A percentile compares a stretch with the other conserved stretches of the same genome.
phyloP scores from a whole-genome alignment of 2,888 invertebrate species.

The Parthenolecanium corni region DNA sequence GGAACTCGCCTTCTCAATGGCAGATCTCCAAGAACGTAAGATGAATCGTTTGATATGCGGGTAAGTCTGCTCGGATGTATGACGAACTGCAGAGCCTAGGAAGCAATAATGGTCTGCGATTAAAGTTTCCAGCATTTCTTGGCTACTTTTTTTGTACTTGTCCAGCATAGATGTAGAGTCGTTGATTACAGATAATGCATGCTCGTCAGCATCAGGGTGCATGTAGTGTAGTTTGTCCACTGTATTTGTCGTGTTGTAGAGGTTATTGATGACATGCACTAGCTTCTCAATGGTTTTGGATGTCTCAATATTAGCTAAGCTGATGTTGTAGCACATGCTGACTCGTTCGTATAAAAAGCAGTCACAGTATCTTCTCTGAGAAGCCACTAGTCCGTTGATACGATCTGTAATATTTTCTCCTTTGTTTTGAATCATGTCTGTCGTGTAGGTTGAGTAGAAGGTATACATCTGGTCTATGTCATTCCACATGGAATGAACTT shows the following conservation, averaged over 20 bases:
- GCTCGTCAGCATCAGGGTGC: not conserved
- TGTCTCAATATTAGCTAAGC: conserved; percentile 4
- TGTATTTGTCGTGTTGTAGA: not conserved
- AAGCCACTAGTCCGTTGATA: not conserved
- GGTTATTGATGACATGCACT: not conserved
- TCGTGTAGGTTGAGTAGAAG: conserved; percentile 1
- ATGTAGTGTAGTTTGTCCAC: not conserved
- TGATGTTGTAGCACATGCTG: conserved; percentile 14
- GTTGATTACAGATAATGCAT: not conserved
- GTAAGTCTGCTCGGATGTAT: not conserved
- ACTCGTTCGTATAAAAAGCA: conserved; percentile 1
- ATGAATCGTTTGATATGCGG: not conserved
- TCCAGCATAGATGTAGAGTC: conserved; percentile 7
- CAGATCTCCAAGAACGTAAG: not conserved
- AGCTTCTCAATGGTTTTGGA: not conserved
- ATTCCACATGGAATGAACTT: not conserved
- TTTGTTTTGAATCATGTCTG: conserved; percentile 2
- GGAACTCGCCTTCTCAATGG: not conserved
- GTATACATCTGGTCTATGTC: conserved; percentile 22
- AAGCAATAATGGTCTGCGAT: conserved; percentile 1
- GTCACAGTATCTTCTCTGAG: conserved; percentile 8
- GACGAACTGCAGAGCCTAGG: conserved; percentile 1
- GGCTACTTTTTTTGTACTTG: not conserved
- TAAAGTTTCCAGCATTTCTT: not conserved
- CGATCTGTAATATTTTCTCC: conserved; percentile 12